A percentile compares a stretch with the other conserved stretches of the same genome.
These are phyloP conservation scores for Eilema sororculum DNA, from an alignment of 2,888 invertebrate species.

Conservation along the genomic window DNA sequence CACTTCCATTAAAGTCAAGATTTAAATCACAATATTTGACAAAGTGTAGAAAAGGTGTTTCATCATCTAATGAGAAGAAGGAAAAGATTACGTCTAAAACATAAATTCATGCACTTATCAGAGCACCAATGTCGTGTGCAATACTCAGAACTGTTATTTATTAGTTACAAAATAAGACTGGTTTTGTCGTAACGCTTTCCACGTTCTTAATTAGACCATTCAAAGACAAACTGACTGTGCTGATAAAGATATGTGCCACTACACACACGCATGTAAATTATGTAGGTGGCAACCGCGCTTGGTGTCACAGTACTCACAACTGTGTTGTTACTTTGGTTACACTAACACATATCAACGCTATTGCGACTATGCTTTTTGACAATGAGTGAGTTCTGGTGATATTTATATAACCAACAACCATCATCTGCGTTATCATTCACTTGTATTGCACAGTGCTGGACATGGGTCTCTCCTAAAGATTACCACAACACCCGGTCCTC, in stretches of 20 bases:
- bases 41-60: too few relatives aligned
- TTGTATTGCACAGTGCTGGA: too few relatives aligned
- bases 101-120: not conserved
- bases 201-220: constrained; percentile 29
- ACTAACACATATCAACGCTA: not conserved
- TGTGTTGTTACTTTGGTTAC: not conserved
- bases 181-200: constrained; percentile 16
- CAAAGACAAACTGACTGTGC: constrained; percentile 10
- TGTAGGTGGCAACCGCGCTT: not conserved
- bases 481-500: too few relatives aligned
- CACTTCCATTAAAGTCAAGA: not conserved
- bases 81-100: not conserved
- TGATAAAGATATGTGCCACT: constrained; percentile 10
- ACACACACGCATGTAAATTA: constrained; percentile 8
- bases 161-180: constrained; percentile 6
- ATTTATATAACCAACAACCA: too few relatives aligned
- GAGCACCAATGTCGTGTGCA: not conserved
- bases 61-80: too few relatives aligned
- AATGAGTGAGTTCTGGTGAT: too few relatives aligned
- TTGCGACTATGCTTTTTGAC: too few relatives aligned
- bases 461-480: too few relatives aligned
- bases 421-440: too few relatives aligned
- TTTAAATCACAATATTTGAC: not conserved
- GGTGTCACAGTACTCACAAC: not conserved
- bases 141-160: not conserved